Conservation (phyloP, 2,888 invertebrate species). For the Malthinus flaveolus region DNA sequence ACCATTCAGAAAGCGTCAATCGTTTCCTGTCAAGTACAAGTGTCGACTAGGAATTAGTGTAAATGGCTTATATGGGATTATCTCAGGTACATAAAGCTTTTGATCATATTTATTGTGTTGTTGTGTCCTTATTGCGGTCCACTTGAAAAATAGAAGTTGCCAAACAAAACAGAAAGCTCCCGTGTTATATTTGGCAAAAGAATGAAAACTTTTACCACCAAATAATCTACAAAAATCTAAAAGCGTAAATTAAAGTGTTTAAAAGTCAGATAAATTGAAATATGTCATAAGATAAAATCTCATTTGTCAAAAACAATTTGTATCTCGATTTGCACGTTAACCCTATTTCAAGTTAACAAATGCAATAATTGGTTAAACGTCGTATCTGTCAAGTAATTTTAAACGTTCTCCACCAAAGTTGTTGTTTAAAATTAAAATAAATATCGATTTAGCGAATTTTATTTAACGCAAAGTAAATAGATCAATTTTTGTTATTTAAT, state of each 20-base stretch:
- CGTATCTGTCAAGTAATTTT: constrained; percentile 18
- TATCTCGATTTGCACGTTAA: constrained; percentile 21
- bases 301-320: constrained; percentile 28
- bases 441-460: neutral
- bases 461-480: neutral
- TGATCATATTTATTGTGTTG: constrained; percentile 19
- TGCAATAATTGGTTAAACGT: constrained; percentile 23
- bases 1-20: constrained; percentile 26
- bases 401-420: neutral
- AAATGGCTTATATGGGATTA: constrained; percentile 28
- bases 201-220: constrained; percentile 1
- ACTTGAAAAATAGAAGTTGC: constrained; percentile 4
- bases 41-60: constrained; percentile 30
- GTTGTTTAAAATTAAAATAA: constrained; percentile 2
- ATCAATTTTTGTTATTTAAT: neutral
- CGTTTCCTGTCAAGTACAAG: constrained; percentile 29
- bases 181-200: constrained; percentile 4
- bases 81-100: constrained; percentile 18
- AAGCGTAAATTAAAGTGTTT: constrained; percentile 21
- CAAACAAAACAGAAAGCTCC: constrained; percentile 3
- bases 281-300: constrained; percentile 26
- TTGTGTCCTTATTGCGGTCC: constrained; percentile 9
- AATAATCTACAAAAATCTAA: constrained; percentile 9
- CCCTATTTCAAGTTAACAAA: constrained; percentile 24
- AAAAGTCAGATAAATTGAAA: constrained; percentile 24